Evolutionary conservation across 2,113 vertebrate species (phyloP).

Genomic region (Hemicordylus capensis): DNA sequence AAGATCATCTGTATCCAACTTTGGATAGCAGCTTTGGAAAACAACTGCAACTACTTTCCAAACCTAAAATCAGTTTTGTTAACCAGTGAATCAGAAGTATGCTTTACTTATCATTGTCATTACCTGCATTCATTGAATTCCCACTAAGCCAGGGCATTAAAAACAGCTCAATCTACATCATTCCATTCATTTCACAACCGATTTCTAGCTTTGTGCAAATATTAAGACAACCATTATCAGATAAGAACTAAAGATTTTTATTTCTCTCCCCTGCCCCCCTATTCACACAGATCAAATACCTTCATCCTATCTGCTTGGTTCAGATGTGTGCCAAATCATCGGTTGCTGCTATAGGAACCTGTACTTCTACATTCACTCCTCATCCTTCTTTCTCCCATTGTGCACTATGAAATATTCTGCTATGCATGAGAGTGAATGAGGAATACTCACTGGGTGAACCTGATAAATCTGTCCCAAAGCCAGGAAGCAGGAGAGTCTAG

Average conservation of each 20-base stretch:
- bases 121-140: no score
- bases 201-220: no score
- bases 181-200: background rate
- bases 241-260: slow-evolving; percentile 27
- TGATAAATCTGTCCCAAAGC: no score
- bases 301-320: background rate
- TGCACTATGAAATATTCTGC: no score
- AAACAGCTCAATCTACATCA: background rate
- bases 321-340: background rate
- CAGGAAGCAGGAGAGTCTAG: no score
- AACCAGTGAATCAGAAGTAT: background rate
- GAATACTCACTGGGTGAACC: no score
- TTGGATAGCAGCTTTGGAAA: background rate
- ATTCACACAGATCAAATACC: background rate
- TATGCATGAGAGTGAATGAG: no score
- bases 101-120: background rate
- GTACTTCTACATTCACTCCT: background rate
- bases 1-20: background rate
- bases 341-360: background rate
- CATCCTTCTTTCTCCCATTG: background rate
- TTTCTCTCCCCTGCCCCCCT: background rate
- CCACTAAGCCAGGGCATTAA: background rate
- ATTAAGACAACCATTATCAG: background rate
- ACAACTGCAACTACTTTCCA: background rate
- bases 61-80: background rate